Percentiles rank a stretch among this genome's conserved stretches.
These are phyloP conservation scores for Trichonephila clavipes DNA, from an alignment of 1,140 invertebrate species.

Conservation along the genomic window DNA sequence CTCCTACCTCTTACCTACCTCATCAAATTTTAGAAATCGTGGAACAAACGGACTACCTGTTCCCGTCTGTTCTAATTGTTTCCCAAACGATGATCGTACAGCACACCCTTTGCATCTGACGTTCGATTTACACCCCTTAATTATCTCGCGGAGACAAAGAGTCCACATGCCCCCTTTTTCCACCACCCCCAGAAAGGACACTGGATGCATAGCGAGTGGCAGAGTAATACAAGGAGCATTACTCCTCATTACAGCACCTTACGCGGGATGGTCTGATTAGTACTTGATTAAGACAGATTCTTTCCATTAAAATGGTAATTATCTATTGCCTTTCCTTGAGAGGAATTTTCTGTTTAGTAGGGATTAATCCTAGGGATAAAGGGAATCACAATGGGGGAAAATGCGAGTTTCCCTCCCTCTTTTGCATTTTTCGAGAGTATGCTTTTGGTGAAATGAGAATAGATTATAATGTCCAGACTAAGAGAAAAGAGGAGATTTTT, in stretches of 20 bases:
- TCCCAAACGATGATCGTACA: constrained; percentile 64
- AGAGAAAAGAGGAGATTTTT: background rate
- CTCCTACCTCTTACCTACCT: background rate
- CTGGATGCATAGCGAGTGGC: constrained; percentile 10
- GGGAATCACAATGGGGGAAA: constrained; percentile 4
- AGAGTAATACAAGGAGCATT: constrained; percentile 64
- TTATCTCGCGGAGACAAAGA: constrained; percentile 68
- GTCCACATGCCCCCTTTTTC: constrained; percentile 15
- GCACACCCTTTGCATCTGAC: constrained; percentile 52
- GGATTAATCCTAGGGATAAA: constrained; percentile 20
- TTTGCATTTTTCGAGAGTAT: constrained; percentile 10
- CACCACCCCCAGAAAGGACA: background rate
- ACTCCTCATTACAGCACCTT: constrained; percentile 64
- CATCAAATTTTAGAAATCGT: constrained; percentile 28
- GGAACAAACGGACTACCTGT: constrained; percentile 41
- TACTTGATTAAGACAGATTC: constrained; percentile 72
- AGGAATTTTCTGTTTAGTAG: constrained; percentile 32
- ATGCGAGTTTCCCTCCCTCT: background rate
- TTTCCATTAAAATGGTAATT: constrained; percentile 75
- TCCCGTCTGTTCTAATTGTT: constrained; percentile 63
- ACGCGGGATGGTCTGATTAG: constrained; percentile 54
- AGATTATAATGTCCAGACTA: constrained; percentile 51
- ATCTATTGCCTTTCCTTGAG: constrained; percentile 70
- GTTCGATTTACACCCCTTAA: constrained; percentile 70
- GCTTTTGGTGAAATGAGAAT: constrained; percentile 57